Evolutionary conservation across 2,113 vertebrate genomes (phyloP).

Genomic region (Phalacrocorax brasilianus): DNA sequence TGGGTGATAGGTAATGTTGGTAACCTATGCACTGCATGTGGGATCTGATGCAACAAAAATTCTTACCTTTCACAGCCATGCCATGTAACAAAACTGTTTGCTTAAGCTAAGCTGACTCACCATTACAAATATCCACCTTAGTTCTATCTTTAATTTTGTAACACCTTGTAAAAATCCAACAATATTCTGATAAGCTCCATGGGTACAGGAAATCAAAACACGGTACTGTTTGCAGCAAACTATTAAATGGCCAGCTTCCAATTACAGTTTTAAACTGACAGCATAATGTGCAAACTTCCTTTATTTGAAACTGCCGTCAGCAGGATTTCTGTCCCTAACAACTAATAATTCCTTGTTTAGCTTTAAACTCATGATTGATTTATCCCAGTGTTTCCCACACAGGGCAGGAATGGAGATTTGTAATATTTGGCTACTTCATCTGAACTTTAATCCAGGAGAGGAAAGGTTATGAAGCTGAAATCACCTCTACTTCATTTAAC

Average conservation of each 20-base stretch:
- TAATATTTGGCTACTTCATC: not conserved
- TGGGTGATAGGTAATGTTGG: not conserved
- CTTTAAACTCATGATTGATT: conserved; percentile 4
- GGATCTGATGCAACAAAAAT: not conserved
- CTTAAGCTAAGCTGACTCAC: conserved; percentile 4
- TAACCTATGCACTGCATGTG: not conserved
- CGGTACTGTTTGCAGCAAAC: not conserved
- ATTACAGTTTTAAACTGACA: not conserved
- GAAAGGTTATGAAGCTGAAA: not conserved
- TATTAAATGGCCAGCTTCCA: not conserved
- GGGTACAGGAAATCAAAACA: conserved; percentile 42
- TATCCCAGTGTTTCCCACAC: not conserved
- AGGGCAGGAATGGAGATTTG: not conserved
- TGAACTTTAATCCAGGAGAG: not conserved
- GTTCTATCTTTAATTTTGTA: conserved; percentile 3
- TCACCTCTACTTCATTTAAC: not conserved
- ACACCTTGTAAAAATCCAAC: not conserved
- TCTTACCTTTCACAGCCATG: not conserved
- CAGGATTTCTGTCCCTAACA: conserved; percentile 21
- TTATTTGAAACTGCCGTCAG: conserved; percentile 18
- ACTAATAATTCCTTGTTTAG: conserved; percentile 18
- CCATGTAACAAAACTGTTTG: not conserved
- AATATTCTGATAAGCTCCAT: conserved; percentile 1
- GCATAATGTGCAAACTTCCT: conserved; percentile 4
- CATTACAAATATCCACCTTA: not conserved